Evolutionary conservation across 1,140 invertebrate genomes (phyloP).

Genomic region (Sitophilus oryzae): DNA sequence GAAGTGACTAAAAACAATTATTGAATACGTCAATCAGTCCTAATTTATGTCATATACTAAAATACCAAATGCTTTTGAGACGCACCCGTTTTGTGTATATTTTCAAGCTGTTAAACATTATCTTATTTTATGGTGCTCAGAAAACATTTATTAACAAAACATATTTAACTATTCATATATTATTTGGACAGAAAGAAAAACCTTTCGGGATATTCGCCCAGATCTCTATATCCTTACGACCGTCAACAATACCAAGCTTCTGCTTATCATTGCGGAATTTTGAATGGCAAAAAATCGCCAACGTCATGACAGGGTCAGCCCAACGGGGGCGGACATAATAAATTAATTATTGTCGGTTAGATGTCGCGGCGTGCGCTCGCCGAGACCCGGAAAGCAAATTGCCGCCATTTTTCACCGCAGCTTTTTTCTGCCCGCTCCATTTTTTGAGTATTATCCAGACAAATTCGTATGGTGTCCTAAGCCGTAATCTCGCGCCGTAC

Average conservation of each 20-base stretch:
- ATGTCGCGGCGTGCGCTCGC: neutral
- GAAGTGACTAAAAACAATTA: too few species aligned
- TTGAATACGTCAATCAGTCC: too few species aligned
- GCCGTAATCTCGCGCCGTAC: slow-evolving; percentile 4
- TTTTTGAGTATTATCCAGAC: slow-evolving; percentile 10
- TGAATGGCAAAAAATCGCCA: neutral
- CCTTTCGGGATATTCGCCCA: neutral
- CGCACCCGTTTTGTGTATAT: too few species aligned
- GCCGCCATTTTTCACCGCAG: slow-evolving; percentile 7
- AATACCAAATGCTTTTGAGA: too few species aligned
- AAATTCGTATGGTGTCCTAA: slow-evolving; percentile 13
- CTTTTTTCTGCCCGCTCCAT: slow-evolving; percentile 6
- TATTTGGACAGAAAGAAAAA: too few species aligned
- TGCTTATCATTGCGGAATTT: neutral
- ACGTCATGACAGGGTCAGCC: neutral
- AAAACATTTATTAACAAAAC: too few species aligned
- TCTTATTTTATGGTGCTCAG: too few species aligned
- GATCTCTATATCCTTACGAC: neutral
- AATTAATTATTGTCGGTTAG: slow-evolving; percentile 6
- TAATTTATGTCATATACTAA: too few species aligned
- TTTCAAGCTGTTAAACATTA: too few species aligned
- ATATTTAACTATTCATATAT: too few species aligned
- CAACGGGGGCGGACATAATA: neutral
- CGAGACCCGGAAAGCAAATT: slow-evolving; percentile 5
- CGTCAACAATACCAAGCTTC: neutral